Evolutionary conservation across 2,113 vertebrate species (phyloP).

Genomic region (Tragelaphus scriptus): DNA sequence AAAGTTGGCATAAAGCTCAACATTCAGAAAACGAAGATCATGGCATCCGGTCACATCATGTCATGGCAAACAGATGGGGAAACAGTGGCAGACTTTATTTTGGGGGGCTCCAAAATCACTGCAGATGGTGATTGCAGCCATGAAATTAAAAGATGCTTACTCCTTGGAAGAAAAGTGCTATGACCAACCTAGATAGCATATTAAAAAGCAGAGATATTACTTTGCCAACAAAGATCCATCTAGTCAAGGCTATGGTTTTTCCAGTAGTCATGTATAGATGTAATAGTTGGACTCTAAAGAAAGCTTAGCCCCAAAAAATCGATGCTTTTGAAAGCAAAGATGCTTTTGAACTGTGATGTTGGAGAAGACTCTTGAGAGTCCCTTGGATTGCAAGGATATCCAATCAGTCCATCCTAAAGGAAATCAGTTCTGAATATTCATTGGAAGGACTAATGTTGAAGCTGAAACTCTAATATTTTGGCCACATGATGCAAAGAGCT

Average conservation of each 20-base stretch:
- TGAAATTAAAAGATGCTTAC: neutral
- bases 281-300: neutral
- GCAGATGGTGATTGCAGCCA: neutral
- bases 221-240: neutral
- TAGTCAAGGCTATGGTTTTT: neutral
- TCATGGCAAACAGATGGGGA: neutral
- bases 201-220: neutral
- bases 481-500: neutral
- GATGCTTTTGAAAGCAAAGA: neutral
- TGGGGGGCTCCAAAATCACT: neutral
- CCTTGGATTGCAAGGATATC: neutral
- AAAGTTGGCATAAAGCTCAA: neutral
- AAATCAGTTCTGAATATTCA: neutral
- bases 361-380: neutral
- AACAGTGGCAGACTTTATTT: neutral
- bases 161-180: neutral
- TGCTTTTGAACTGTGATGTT: neutral
- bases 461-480: neutral
- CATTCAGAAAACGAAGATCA: neutral
- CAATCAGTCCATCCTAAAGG: neutral
- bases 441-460: neutral
- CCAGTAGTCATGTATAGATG: neutral
- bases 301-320: neutral
- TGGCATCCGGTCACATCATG: rapidly evolving
- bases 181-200: neutral